Evolutionary conservation across 1,140 invertebrate species (phyloP), one percentile per base, ranked within the genome.

Genomic region (Trigoniulus corallinus): DNA sequence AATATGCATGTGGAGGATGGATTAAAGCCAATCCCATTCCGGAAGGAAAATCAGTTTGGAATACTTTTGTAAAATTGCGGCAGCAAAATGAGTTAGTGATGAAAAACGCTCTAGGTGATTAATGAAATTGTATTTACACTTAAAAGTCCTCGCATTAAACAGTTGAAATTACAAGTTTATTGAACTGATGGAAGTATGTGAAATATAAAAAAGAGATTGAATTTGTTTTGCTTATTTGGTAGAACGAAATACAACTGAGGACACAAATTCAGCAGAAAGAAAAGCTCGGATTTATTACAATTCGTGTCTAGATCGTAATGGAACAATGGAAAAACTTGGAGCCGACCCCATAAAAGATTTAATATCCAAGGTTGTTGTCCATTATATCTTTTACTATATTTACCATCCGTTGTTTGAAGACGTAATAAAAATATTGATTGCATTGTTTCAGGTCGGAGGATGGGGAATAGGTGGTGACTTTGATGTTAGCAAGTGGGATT

Each of bases 1-100:
- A 84, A 49, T 97, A 85, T 66, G 77, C 92, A 0, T 97, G 93
- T 62, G 89, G 89, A 15, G 83, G 84, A 0, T 96, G 91, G 91
- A 79, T 92, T 23, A 79, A 80, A 58, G 79, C 80, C 44, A 93
- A 95, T 68, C 87, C 88, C 0, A 85, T 94, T 53, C 92, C 92
- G 0, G 71, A 63, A 84, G 64, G 84, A 80, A n/a, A 88, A 62
- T 82, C 82, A n/a, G 81, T 79, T 47, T 95, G 91, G 91, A 86
- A 86, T 20, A 92, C 88, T n/a, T 95, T 95, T 65, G 82, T 81
- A 41, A 91, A 93, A 64, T 72, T 96, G 41, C 87, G 89, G 63
- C 81, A 93, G 59, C 79, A 89, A 59, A 95, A 95, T 66, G 87
- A 94, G 61, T 66, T 92, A 23, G 79, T 89, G n/a, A 80, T 96